These are phyloP conservation scores for Diorhabda carinulata DNA, from an alignment of 1,140 invertebrate genomes.

Conservation along the genomic window DNA sequence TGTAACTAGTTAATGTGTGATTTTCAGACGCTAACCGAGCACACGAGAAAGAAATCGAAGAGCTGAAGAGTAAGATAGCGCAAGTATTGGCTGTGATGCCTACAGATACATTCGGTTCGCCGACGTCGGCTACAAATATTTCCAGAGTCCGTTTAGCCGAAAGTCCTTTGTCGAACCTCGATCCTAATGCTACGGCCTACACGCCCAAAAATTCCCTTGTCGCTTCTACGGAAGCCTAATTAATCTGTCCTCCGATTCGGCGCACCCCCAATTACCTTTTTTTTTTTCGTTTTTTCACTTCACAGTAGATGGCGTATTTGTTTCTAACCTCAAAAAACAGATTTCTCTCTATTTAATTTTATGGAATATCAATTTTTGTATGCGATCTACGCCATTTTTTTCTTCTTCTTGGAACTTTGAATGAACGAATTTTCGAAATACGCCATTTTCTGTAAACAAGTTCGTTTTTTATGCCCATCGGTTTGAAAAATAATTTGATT, in stretches of 20 bases:
- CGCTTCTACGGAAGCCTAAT: constrained; percentile 55
- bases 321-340: background rate
- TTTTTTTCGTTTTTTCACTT: background rate
- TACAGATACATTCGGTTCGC: constrained; percentile 58
- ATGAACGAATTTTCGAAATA: background rate
- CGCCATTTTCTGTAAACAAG: no score
- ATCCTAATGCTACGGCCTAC: constrained; percentile 89
- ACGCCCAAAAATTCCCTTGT: constrained; percentile 69
- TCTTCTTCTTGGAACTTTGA: background rate
- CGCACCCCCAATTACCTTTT: background rate
- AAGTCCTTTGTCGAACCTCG: constrained; percentile 63
- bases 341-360: background rate
- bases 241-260: background rate
- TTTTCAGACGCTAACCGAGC: constrained; percentile 66
- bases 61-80: constrained; percentile 84
- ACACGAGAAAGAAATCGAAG: constrained; percentile 87
- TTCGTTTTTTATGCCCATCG: no score
- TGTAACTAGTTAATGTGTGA: no score
- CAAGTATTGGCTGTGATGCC: constrained; percentile 92
- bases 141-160: constrained; percentile 57
- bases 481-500: no score
- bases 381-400: background rate
- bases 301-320: background rate
- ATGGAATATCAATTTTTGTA: background rate
- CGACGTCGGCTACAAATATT: constrained; percentile 48